These are phyloP conservation scores for Albula goreensis DNA, from an alignment of 2,113 vertebrate genomes.

Conservation along the genomic window DNA sequence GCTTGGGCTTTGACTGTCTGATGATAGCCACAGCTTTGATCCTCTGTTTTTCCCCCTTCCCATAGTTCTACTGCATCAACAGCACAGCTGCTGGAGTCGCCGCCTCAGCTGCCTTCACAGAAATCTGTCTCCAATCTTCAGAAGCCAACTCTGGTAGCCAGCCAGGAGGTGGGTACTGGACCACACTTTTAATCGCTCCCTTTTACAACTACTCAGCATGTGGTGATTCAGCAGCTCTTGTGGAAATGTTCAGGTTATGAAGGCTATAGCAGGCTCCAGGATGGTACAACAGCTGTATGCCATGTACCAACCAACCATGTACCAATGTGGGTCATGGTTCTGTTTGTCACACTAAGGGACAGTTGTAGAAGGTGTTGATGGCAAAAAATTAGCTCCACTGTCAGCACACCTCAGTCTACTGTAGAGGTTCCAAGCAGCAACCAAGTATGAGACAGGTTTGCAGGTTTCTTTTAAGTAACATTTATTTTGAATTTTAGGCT, in stretches of 20 bases:
- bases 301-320: not conserved
- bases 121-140: slow-evolving; percentile 99
- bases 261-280: not conserved
- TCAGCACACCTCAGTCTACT: not conserved
- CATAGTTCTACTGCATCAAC: slow-evolving; percentile 90
- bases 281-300: not conserved
- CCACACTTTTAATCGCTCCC: not conserved
- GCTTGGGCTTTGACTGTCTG: not conserved
- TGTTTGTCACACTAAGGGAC: not conserved
- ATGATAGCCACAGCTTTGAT: not conserved
- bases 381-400: not conserved
- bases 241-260: not conserved
- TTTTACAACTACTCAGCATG: not conserved
- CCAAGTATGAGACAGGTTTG: too few species aligned
- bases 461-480: too few species aligned
- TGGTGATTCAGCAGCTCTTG: not conserved
- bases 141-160: slow-evolving; percentile 88
- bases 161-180: slow-evolving; percentile 81
- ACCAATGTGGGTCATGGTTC: not conserved
- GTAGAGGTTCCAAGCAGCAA: too few species aligned
- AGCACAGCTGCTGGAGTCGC: slow-evolving; percentile 97
- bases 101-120: slow-evolving; percentile 96
- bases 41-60: slow-evolving; percentile 16
- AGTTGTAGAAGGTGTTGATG: not conserved
- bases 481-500: too few species aligned